Evolutionary conservation across 2,113 vertebrate species (phyloP).

Genomic region (Lonchura striata): DNA sequence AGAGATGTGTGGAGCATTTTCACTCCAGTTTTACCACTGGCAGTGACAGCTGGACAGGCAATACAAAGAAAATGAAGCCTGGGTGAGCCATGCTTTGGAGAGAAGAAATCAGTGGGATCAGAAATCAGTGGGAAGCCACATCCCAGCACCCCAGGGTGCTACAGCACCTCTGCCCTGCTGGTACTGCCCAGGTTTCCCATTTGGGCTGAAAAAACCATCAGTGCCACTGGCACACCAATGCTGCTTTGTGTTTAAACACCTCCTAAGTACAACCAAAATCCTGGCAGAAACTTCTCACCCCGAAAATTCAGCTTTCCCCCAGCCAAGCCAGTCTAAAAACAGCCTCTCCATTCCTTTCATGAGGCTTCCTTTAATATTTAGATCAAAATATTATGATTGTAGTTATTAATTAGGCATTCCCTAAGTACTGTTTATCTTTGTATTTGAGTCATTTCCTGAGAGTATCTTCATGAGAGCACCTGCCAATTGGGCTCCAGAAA

Average conservation of each 20-base stretch:
- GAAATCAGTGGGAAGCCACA: not conserved
- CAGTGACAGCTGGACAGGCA: not conserved
- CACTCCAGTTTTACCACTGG: fast-evolving
- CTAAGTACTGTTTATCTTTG: not conserved
- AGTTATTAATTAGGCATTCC: not conserved
- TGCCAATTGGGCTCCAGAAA: not conserved
- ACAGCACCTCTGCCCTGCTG: not conserved
- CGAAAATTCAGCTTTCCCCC: not conserved
- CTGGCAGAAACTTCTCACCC: not conserved
- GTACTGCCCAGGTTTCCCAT: fast-evolving
- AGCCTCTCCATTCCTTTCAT: not conserved
- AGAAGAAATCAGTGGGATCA: fast-evolving
- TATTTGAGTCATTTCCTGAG: constrained; percentile 6
- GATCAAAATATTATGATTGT: not conserved
- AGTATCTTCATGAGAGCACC: not conserved
- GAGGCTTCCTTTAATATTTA: not conserved
- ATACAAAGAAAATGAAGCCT: fast-evolving
- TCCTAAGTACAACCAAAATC: not conserved
- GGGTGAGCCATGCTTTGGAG: not conserved
- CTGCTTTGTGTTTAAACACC: not conserved
- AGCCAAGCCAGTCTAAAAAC: not conserved
- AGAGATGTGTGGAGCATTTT: fast-evolving
- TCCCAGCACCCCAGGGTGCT: fast-evolving
- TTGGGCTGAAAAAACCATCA: fast-evolving
- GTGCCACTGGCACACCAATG: too few species aligned